Conservation (phyloP, 2,797 vertebrate genomes). For the Gambusia yucatana region DNA sequence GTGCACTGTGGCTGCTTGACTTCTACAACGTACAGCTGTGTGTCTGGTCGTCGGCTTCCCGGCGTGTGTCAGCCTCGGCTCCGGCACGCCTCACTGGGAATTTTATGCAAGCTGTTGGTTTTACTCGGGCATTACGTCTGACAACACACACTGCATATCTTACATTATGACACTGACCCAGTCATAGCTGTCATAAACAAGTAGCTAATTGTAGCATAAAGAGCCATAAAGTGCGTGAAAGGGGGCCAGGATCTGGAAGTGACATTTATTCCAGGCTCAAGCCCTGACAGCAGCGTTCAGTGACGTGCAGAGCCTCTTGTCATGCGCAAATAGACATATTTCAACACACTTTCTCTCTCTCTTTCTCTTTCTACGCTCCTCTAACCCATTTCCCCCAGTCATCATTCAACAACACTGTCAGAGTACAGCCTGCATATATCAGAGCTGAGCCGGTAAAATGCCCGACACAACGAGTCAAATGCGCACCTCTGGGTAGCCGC, state of each 20-base stretch:
- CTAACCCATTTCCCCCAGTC: slow-evolving; percentile 75
- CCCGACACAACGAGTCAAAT: slow-evolving; percentile 63
- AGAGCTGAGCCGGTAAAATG: slow-evolving; percentile 58
- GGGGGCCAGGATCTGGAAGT: slow-evolving; percentile 44
- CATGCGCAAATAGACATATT: slow-evolving; percentile 64
- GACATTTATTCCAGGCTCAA: slow-evolving; percentile 51
- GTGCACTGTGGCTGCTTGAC: slow-evolving; percentile 55
- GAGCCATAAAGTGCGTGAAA: slow-evolving; percentile 34
- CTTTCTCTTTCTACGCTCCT: slow-evolving; percentile 32
- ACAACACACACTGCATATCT: slow-evolving; percentile 33
- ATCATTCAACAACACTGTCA: slow-evolving; percentile 67
- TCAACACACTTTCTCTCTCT: slow-evolving; percentile 46
- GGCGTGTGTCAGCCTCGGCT: slow-evolving; percentile 22
- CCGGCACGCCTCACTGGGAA: slow-evolving; percentile 8
- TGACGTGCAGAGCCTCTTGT: slow-evolving; percentile 46
- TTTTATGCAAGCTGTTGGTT: slow-evolving; percentile 42
- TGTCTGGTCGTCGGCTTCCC: slow-evolving; percentile 47
- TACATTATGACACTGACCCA: slow-evolving; percentile 58
- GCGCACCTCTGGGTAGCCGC: slow-evolving; percentile 60
- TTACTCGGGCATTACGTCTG: slow-evolving; percentile 12
- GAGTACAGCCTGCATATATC: slow-evolving; percentile 65
- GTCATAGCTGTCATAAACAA: slow-evolving; percentile 58
- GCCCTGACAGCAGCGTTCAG: slow-evolving; percentile 54
- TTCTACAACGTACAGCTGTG: slow-evolving; percentile 71
- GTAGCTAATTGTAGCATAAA: slow-evolving; percentile 59